Evolutionary conservation across 2,113 vertebrate genomes (phyloP).

Genomic region (Psilopogon haemacephalus): DNA sequence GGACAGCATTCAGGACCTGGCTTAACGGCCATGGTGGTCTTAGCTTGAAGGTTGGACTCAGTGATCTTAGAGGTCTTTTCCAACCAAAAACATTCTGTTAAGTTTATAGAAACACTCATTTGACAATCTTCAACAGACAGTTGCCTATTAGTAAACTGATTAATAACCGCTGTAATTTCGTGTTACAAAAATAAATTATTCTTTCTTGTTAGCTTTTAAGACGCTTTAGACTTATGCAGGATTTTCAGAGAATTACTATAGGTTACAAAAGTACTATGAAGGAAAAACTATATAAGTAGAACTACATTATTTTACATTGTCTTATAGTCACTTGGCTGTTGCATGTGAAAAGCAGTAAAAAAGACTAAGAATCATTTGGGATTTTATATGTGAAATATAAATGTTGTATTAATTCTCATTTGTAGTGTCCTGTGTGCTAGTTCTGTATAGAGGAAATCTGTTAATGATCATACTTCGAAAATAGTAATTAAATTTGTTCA

Average conservation of each 20-base stretch:
- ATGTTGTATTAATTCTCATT: background rate
- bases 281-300: background rate
- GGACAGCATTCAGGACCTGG: too few species aligned
- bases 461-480: background rate
- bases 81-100: too few species aligned
- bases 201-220: background rate
- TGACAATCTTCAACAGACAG: background rate
- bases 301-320: background rate
- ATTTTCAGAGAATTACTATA: background rate
- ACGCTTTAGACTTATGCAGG: background rate
- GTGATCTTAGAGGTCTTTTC: too few species aligned
- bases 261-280: background rate
- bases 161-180: background rate
- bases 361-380: background rate
- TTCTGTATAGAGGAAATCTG: background rate
- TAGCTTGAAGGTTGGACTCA: too few species aligned
- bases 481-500: background rate
- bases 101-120: background rate
- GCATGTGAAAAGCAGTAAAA: background rate
- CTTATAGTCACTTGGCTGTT: background rate
- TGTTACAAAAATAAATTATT: background rate
- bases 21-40: too few species aligned
- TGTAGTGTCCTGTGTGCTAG: background rate
- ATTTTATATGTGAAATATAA: background rate
- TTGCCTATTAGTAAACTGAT: background rate